Evolutionary conservation across 2,113 vertebrate species (phyloP).

Genomic region (Tragulus kanchil): DNA sequence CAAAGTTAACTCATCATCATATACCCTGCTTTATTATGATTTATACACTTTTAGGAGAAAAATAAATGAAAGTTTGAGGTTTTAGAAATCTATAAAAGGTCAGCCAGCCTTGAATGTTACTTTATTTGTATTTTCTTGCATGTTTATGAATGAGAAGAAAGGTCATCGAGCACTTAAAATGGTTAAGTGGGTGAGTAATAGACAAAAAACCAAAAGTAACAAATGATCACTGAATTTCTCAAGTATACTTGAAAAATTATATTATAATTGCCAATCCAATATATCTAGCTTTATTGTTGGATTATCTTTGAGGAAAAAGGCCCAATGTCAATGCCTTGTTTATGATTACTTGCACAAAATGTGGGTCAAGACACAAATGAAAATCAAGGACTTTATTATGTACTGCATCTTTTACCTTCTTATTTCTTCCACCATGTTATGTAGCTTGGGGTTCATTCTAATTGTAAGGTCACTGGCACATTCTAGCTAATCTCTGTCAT

Average conservation of each 20-base stretch:
- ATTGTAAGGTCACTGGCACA: not conserved
- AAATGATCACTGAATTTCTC: constrained; percentile 55
- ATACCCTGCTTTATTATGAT: constrained; percentile 58
- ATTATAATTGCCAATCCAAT: not conserved
- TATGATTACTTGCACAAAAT: not conserved
- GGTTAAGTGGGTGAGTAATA: constrained; percentile 66
- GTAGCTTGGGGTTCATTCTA: not conserved
- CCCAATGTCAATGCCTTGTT: not conserved
- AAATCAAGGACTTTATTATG: not conserved
- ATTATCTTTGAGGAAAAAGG: not conserved
- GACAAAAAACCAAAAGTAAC: constrained; percentile 42
- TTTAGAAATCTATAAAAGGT: constrained; percentile 59
- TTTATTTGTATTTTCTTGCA: constrained; percentile 61
- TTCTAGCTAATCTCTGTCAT: not conserved
- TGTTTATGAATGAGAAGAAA: constrained; percentile 73
- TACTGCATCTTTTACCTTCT: not conserved
- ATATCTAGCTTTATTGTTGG: constrained; percentile 1
- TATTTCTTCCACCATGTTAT: not conserved
- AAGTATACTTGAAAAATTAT: constrained; percentile 39
- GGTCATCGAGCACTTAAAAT: constrained; percentile 40
- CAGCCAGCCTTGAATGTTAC: not conserved
- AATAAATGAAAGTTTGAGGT: constrained; percentile 54
- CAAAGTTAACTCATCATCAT: constrained; percentile 54
- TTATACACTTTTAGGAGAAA: constrained; percentile 58
- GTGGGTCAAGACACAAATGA: not conserved